These are phyloP conservation scores for Drosophila suboccidentalis DNA, from an alignment of 2,888 invertebrate genomes.

Conservation along the genomic window DNA sequence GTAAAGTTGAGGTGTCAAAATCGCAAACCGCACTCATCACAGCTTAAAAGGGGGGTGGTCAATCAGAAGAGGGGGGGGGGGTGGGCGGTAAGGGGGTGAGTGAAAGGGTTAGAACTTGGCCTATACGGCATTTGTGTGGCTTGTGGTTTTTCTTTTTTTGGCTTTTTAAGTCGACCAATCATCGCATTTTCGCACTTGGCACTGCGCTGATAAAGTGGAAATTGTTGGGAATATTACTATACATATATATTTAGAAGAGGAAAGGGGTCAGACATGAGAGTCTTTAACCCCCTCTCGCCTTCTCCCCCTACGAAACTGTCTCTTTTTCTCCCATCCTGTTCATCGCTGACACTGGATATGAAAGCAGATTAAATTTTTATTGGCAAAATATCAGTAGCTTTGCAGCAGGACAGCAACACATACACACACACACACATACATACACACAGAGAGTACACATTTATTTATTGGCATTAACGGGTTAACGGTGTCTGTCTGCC, in stretches of 20 bases:
- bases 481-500: constrained; percentile 54
- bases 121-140: constrained; percentile 17
- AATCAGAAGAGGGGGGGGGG: not conserved
- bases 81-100: too few relatives aligned
- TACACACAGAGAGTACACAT: constrained; percentile 35
- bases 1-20: constrained; percentile 69
- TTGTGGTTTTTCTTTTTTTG: not conserved
- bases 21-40: constrained; percentile 56
- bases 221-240: constrained; percentile 10
- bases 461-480: constrained; percentile 78
- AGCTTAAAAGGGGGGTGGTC: constrained; percentile 25
- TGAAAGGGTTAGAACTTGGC: not conserved
- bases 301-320: not conserved
- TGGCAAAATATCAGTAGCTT: constrained; percentile 72
- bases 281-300: not conserved
- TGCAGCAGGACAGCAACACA: constrained; percentile 39
- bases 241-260: constrained; percentile 41
- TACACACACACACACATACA: constrained; percentile 2
- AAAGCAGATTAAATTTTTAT: constrained; percentile 81
- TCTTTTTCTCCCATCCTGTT: not conserved
- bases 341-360: constrained; percentile 54
- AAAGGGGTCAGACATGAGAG: constrained; percentile 7
- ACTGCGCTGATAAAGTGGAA: constrained; percentile 49
- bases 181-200: constrained; percentile 55
- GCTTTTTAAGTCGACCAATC: constrained; percentile 49